A percentile compares a stretch with the other conserved stretches of the same genome.
Evolutionary conservation across 2,888 invertebrate species (phyloP).

Genomic region (Trachelus troglodyta): DNA sequence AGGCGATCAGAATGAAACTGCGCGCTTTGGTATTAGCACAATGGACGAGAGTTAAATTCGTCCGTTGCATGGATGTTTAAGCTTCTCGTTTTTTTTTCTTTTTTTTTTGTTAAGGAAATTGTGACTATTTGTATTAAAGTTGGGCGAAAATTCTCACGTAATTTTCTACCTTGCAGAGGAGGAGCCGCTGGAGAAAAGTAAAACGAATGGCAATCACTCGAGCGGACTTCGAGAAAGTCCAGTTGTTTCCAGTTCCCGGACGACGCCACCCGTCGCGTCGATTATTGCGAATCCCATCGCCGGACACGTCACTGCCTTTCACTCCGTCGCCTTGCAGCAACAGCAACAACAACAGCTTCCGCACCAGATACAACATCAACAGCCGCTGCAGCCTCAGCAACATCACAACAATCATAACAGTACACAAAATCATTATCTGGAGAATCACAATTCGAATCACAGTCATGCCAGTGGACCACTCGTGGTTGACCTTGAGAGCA

Average conservation of each 20-base stretch:
- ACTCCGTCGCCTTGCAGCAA: slow-evolving; percentile 45
- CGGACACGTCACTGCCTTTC: slow-evolving; percentile 49
- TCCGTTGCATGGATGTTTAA: neutral
- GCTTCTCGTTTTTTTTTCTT: neutral
- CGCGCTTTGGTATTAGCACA: slow-evolving; percentile 15
- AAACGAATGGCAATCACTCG: slow-evolving; percentile 56
- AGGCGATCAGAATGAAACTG: slow-evolving; percentile 33
- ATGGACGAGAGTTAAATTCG: slow-evolving; percentile 22
- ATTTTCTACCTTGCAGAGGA: slow-evolving; percentile 52
- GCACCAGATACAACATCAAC: slow-evolving; percentile 23
- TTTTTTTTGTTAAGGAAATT: neutral
- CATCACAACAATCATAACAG: slow-evolving; percentile 56
- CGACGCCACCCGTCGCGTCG: slow-evolving; percentile 48
- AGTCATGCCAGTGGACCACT: slow-evolving; percentile 45
- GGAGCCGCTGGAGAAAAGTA: slow-evolving; percentile 56
- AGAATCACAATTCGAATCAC: slow-evolving; percentile 61
- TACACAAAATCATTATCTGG: slow-evolving; percentile 56
- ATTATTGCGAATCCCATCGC: slow-evolving; percentile 62
- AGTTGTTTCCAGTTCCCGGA: slow-evolving; percentile 52
- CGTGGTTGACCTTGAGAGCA: slow-evolving; percentile 55
- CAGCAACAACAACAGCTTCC: slow-evolving; percentile 26
- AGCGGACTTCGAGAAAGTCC: slow-evolving; percentile 51
- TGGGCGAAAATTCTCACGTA: neutral
- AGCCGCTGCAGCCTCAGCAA: slow-evolving; percentile 37
- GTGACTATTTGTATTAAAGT: neutral